Evolutionary conservation across 2,113 vertebrate species (phyloP).

Genomic region (Amblyornis subalaris): DNA sequence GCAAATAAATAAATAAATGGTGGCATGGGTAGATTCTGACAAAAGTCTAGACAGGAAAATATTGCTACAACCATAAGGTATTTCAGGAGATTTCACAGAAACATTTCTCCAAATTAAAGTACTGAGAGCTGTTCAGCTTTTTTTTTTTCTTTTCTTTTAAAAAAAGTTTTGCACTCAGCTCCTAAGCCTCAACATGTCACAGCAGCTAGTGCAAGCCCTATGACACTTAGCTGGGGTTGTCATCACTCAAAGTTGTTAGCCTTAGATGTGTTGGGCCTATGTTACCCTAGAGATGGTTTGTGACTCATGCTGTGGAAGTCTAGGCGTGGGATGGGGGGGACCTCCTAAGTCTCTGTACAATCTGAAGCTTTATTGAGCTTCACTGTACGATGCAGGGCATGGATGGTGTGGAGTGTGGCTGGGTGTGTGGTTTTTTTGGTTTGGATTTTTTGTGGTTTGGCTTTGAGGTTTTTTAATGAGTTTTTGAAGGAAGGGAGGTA

Average conservation of each 20-base stretch:
- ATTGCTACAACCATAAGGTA: not conserved
- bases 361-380: not conserved
- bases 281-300: not conserved
- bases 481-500: not conserved
- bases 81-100: slow-evolving; percentile 13
- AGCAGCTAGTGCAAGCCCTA: not conserved
- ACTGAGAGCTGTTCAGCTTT: not conserved
- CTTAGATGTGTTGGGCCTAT: not conserved
- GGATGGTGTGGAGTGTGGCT: not conserved
- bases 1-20: slow-evolving; percentile 38
- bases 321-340: not conserved
- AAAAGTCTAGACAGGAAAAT: slow-evolving; percentile 55
- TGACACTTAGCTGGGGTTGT: not conserved
- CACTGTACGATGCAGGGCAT: not conserved
- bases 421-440: not conserved
- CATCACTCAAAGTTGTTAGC: not conserved
- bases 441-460: not conserved
- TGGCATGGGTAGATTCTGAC: not conserved
- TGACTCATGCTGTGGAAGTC: not conserved
- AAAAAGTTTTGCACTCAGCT: not conserved
- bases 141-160: not conserved
- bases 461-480: not conserved
- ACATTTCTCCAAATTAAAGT: not conserved
- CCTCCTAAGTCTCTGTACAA: not conserved
- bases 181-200: not conserved